Evolutionary conservation across 2,888 invertebrate genomes (phyloP).

Genomic region (Sesia apiformis): DNA sequence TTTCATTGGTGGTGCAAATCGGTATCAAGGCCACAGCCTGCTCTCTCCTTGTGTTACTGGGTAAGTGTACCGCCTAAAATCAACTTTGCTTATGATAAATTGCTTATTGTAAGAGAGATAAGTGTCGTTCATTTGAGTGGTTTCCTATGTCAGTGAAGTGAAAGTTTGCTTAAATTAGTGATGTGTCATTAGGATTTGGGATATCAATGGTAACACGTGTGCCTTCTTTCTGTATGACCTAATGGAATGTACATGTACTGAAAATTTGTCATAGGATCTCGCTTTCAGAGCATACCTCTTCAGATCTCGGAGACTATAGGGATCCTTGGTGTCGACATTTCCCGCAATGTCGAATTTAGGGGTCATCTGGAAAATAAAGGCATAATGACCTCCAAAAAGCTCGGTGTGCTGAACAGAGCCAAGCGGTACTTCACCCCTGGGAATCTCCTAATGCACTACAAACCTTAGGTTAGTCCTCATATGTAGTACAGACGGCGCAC

Average conservation of each 20-base stretch:
- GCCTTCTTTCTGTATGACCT: neutral
- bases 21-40: slow-evolving; percentile 63
- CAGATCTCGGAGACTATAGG: too few species aligned
- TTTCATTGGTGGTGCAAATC: slow-evolving; percentile 48
- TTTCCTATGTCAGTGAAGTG: slow-evolving; percentile 62
- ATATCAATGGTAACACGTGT: slow-evolving; percentile 21
- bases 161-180: slow-evolving; percentile 40
- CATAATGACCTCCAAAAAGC: too few species aligned
- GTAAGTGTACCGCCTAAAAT: slow-evolving; percentile 71
- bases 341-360: too few species aligned
- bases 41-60: slow-evolving; percentile 63
- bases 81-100: slow-evolving; percentile 63
- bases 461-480: too few species aligned
- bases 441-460: too few species aligned
- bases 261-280: neutral
- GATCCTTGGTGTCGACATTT: too few species aligned
- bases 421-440: too few species aligned
- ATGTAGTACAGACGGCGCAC: too few species aligned
- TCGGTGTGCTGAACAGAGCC: too few species aligned
- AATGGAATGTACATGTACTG: neutral
- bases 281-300: too few species aligned
- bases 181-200: slow-evolving; percentile 41
- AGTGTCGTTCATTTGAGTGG: slow-evolving; percentile 60
- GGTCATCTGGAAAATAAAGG: too few species aligned
- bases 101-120: slow-evolving; percentile 66